Percentiles rank a stretch among this genome's conserved stretches.
phyloP scores from a whole-genome alignment of 1,140 invertebrate species.

The Prorops nasuta region DNA sequence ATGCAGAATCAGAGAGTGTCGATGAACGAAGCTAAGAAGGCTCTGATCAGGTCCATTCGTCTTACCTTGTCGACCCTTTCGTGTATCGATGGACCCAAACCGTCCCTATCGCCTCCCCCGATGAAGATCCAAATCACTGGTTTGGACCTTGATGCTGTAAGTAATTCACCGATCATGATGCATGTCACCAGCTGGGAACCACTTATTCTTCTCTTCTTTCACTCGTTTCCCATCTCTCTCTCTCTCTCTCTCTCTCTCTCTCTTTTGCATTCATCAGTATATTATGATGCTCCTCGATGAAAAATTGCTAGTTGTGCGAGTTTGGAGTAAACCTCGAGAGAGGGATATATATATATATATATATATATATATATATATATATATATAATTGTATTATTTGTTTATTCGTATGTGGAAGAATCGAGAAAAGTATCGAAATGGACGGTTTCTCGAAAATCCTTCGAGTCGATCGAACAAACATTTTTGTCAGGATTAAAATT shows the following conservation, averaged over 20 bases:
- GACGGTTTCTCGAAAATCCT: too few relatives aligned
- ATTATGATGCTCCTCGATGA: background rate
- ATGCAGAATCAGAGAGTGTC: conserved; percentile 41
- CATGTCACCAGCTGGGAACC: too few relatives aligned
- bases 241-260: background rate
- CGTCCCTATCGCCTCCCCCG: conserved; percentile 40
- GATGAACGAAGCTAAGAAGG: conserved; percentile 40
- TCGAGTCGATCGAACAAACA: too few relatives aligned
- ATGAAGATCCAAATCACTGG: conserved; percentile 41
- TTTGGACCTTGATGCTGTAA: conserved; percentile 36
- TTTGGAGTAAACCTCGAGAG: too few relatives aligned
- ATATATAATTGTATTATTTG: too few relatives aligned
- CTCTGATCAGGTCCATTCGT: conserved; percentile 40
- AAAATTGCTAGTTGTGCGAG: background rate
- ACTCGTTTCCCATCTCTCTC: too few relatives aligned
- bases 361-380: too few relatives aligned
- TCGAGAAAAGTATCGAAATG: too few relatives aligned
- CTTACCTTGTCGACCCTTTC: conserved; percentile 46
- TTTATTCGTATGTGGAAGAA: too few relatives aligned
- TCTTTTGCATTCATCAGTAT: background rate
- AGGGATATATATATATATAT: too few relatives aligned
- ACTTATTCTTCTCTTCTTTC: background rate
- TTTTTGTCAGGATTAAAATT: too few relatives aligned
- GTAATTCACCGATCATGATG: conserved; percentile 6
- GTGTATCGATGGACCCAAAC: conserved; percentile 41